Evolutionary conservation across 2,113 vertebrate species (phyloP).

Genomic region (Nycticryphes semicollaris): DNA sequence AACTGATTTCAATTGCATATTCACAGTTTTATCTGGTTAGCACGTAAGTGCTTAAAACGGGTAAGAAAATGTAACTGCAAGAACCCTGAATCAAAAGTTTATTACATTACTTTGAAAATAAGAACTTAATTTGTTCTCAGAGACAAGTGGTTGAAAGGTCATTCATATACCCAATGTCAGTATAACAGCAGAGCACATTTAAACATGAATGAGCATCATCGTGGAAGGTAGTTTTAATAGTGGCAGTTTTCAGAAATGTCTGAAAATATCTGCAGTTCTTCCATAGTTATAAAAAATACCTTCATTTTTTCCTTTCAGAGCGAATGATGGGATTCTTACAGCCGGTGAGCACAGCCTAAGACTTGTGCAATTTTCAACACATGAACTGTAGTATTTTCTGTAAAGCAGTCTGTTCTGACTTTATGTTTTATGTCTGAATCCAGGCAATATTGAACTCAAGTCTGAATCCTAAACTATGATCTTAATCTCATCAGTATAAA

Average conservation of each 20-base stretch:
- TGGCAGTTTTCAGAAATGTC: not conserved
- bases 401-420: not conserved
- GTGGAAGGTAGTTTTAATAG: not conserved
- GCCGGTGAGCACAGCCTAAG: not conserved
- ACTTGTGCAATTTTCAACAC: not conserved
- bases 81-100: not conserved
- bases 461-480: not conserved
- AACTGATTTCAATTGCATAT: not conserved
- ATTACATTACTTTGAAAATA: not conserved
- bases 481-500: not conserved
- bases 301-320: not conserved
- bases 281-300: not conserved
- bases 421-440: not conserved
- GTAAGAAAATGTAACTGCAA: not conserved
- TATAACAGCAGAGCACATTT: not conserved
- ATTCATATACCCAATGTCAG: not conserved
- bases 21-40: not conserved
- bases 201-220: not conserved
- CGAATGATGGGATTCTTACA: not conserved
- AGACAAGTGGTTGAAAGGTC: not conserved
- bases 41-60: rapidly evolving
- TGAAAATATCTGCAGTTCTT: not conserved
- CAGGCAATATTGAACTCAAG: not conserved
- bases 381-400: not conserved
- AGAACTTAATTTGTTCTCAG: not conserved